Conservation (phyloP, 1,140 invertebrate species). For the Magallana gigas region DNA sequence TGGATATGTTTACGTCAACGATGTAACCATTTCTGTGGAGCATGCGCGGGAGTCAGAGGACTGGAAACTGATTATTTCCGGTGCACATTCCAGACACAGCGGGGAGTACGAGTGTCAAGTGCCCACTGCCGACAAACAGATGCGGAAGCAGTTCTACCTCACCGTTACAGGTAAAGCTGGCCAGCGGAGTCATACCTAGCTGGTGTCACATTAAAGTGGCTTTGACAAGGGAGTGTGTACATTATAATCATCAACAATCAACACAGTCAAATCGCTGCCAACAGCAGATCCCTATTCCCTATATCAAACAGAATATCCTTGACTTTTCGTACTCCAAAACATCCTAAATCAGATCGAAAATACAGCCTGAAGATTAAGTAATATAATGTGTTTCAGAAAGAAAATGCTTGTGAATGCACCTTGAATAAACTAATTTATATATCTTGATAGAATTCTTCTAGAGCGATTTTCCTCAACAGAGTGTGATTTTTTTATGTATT, state of each 20-base stretch:
- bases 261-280: slow-evolving; percentile 1
- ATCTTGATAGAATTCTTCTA: too few species aligned
- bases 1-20: slow-evolving; percentile 42
- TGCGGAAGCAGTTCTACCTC: slow-evolving; percentile 44
- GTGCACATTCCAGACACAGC: slow-evolving; percentile 34
- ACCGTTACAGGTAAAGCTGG: slow-evolving; percentile 36
- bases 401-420: too few species aligned
- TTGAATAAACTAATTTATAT: too few species aligned
- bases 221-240: background rate
- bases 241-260: background rate
- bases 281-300: background rate
- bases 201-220: background rate
- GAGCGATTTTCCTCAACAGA: too few species aligned
- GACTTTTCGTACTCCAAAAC: background rate
- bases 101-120: slow-evolving; percentile 56
- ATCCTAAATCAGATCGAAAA: background rate
- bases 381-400: too few species aligned
- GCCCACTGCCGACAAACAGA: slow-evolving; percentile 24
- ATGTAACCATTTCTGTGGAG: slow-evolving; percentile 48
- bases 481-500: too few species aligned
- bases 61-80: slow-evolving; percentile 51
- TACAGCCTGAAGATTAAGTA: too few species aligned
- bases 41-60: slow-evolving; percentile 36
- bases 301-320: background rate
- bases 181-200: background rate